Conservation (phyloP, 2,797 vertebrate species). For the Prionace glauca region DNA sequence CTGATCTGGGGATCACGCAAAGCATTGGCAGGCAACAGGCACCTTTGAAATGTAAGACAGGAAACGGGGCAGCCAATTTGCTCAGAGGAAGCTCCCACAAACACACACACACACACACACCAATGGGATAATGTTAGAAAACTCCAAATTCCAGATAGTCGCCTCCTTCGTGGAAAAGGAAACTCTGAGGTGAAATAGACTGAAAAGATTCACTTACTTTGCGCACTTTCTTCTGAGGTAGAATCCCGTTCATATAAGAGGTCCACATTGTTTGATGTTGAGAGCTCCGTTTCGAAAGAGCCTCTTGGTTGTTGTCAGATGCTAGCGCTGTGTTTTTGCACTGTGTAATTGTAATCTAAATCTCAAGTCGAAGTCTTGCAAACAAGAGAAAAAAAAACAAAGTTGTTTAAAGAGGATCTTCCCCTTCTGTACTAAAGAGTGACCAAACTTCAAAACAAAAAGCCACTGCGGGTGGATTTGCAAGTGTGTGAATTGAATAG, state of each 20-base stretch:
- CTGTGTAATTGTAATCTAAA: background rate
- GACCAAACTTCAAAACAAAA: background rate
- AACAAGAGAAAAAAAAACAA: background rate
- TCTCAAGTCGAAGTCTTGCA: background rate
- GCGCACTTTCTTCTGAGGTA: conserved; percentile 46
- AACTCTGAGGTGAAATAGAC: background rate
- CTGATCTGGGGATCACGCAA: too few relatives aligned
- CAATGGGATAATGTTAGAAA: background rate
- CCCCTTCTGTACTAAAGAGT: too few relatives aligned
- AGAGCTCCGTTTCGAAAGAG: background rate
- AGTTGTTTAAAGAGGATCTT: background rate
- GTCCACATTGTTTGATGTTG: conserved; percentile 49
- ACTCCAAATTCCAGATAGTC: background rate
- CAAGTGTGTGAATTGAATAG: background rate
- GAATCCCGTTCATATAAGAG: conserved; percentile 45
- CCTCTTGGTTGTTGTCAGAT: background rate
- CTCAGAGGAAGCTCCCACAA: background rate
- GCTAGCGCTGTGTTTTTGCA: background rate
- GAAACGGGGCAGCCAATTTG: background rate
- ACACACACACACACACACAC: background rate
- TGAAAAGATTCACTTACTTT: conserved; percentile 42
- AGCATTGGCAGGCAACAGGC: background rate
- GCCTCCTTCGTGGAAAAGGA: too few relatives aligned
- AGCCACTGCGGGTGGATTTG: background rate
- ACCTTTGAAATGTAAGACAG: background rate